Evolutionary conservation across 1,140 invertebrate genomes (phyloP).

Genomic region (Sycophaga agraensis): DNA sequence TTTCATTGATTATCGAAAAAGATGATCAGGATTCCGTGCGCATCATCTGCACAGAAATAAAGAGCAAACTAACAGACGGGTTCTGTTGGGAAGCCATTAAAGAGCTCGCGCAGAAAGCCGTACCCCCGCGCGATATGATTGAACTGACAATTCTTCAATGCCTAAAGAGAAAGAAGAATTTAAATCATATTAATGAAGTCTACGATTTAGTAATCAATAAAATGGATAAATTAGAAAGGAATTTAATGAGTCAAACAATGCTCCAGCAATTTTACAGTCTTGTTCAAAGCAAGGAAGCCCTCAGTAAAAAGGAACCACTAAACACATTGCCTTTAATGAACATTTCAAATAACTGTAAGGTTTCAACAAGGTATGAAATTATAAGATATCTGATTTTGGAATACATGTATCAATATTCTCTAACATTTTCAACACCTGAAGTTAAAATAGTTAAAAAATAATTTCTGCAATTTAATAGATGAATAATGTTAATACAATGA

Average conservation of each 20-base stretch:
- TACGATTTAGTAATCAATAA: constrained; percentile 11
- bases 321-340: not conserved
- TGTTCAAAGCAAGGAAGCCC: not conserved
- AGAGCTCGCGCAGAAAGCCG: not conserved
- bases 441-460: too few species aligned
- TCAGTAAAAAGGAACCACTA: not conserved
- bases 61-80: not conserved
- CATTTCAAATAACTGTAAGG: not conserved
- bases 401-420: too few species aligned
- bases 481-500: too few species aligned
- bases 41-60: constrained; percentile 4
- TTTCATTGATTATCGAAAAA: not conserved
- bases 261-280: not conserved
- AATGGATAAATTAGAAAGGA: constrained; percentile 1
- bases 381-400: too few species aligned
- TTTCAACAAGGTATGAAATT: not conserved
- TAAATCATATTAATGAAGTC: constrained; percentile 5
- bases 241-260: not conserved
- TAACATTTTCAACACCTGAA: too few species aligned
- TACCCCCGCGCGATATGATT: constrained; percentile 14
- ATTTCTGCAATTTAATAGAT: too few species aligned
- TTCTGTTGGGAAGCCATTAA: constrained; percentile 24
- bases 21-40: not conserved
- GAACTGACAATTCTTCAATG: constrained; percentile 14
- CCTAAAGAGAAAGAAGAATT: constrained; percentile 8